Conservation (phyloP, 2,888 invertebrate genomes). For the Thera britannica region DNA sequence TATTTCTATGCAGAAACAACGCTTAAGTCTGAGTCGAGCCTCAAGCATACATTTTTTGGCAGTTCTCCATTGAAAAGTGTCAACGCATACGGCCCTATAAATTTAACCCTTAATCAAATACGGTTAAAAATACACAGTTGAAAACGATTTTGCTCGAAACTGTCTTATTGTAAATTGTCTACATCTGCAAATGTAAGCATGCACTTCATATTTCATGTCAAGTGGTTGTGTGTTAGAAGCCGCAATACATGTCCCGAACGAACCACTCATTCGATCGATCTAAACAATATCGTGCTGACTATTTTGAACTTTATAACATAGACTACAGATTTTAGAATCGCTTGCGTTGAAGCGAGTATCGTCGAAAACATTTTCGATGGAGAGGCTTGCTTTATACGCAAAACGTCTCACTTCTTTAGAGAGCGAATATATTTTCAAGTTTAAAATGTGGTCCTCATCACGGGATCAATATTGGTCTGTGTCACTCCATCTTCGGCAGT, state of each 20-base stretch:
- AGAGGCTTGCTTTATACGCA: conserved; percentile 54
- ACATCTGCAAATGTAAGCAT: conserved; percentile 17
- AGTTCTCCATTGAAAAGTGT: too few relatives aligned
- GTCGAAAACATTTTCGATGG: conserved; percentile 59
- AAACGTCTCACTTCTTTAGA: conserved; percentile 53
- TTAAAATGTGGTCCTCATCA: conserved; percentile 24
- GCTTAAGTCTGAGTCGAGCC: too few relatives aligned
- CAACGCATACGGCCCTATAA: too few relatives aligned
- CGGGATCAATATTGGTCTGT: not conserved
- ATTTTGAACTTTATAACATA: conserved; percentile 41
- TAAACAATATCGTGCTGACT: conserved; percentile 37
- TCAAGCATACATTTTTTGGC: too few relatives aligned
- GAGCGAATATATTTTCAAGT: conserved; percentile 47
- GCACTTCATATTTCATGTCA: conserved; percentile 26
- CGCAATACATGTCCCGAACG: conserved; percentile 52
- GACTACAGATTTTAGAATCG: conserved; percentile 10
- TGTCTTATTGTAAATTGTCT: conserved; percentile 1
- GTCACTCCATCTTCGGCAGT: not conserved
- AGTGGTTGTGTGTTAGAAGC: conserved; percentile 30
- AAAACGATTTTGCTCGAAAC: not conserved
- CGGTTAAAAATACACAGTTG: too few relatives aligned
- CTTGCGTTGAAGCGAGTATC: conserved; percentile 39
- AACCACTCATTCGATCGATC: conserved; percentile 56
- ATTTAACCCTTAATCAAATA: too few relatives aligned
- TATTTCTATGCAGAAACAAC: too few relatives aligned